Percentiles rank a stretch among this genome's conserved stretches.
Evolutionary conservation across 1,140 invertebrate genomes (phyloP).

Genomic region (Bombus haemorrhoidalis): DNA sequence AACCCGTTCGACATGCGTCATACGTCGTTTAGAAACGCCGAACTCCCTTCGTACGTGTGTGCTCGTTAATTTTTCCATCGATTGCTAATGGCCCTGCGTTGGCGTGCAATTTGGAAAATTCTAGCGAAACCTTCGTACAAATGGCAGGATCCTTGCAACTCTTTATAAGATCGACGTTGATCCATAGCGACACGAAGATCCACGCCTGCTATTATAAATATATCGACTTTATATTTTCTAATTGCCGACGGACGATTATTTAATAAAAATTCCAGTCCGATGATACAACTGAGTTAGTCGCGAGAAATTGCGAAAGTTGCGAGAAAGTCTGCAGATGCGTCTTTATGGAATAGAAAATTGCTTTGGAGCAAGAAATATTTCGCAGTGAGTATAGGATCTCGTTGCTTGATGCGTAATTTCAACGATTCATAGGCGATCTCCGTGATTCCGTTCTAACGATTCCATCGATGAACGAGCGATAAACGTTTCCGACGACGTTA

Average conservation of each 20-base stretch:
- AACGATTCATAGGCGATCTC: no score
- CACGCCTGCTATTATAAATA: background rate
- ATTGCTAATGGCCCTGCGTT: background rate
- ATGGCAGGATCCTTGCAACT: background rate
- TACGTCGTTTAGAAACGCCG: background rate
- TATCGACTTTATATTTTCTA: background rate
- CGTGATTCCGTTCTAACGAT: background rate
- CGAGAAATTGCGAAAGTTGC: no score
- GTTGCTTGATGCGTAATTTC: background rate
- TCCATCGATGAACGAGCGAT: background rate
- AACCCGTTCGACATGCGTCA: slow-evolving; percentile 23
- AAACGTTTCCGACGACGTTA: background rate
- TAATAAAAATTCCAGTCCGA: slow-evolving; percentile 28
- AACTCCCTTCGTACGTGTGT: background rate
- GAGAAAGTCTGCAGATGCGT: background rate
- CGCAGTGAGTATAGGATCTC: background rate
- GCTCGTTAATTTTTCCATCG: slow-evolving; percentile 35
- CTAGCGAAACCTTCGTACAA: no score
- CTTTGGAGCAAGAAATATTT: background rate
- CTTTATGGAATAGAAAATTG: background rate
- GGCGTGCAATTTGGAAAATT: no score
- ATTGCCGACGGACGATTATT: background rate
- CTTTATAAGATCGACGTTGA: background rate
- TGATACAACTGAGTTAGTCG: background rate
- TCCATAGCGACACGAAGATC: background rate